Evolutionary conservation across 2,888 invertebrate genomes (phyloP), one percentile per base, ranked within the genome.

Genomic region (Coecobrya sp.): DNA sequence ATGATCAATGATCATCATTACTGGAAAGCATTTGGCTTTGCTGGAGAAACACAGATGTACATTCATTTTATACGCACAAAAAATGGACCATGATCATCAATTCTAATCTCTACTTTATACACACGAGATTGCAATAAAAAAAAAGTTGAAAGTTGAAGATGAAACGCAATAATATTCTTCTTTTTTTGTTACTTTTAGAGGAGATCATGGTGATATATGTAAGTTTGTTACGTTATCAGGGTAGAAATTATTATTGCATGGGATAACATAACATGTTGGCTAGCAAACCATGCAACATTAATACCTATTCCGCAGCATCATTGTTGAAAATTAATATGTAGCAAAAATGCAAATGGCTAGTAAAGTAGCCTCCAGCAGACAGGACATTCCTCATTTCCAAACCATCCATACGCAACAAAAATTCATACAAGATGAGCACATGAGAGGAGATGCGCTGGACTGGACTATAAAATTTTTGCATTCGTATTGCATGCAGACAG

Each of bases 381-480:
- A 68, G 68, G 68, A 68, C 68, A 68, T 68, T 1, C n/a, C 10
- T 10, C 8, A 19, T 30, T 68, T 59, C 19, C 8, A 30, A 10
- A 8, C 36, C 36, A 36, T 36, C 36, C 36, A 36, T 36, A 36
- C 36, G 36, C 36, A 36, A 36, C 36, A 36, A 2, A 36, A 36
- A 4, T 36, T 19, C 8, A 19, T 59, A 1, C 55, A 2, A 55
- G 49, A 10, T 49, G 49, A 49, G 62, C 2, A 5, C 10, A 19
- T n/a, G 62, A 68, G 49, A 73, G 76, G 76, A 76, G 76, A 76
- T 76, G 76, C 76, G 76, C 76, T 76, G 13, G 11, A n/a, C 5
- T 25, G 19, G 42, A 36, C 36, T 36, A 2, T 36, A 7, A 7
- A 36, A 19, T 0, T 49, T 49, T 45, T 25, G 49, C 76, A 49